Base-by-base conservation (phyloP, 2,113 vertebrate genomes). In the Polypterus bichir region DNA sequence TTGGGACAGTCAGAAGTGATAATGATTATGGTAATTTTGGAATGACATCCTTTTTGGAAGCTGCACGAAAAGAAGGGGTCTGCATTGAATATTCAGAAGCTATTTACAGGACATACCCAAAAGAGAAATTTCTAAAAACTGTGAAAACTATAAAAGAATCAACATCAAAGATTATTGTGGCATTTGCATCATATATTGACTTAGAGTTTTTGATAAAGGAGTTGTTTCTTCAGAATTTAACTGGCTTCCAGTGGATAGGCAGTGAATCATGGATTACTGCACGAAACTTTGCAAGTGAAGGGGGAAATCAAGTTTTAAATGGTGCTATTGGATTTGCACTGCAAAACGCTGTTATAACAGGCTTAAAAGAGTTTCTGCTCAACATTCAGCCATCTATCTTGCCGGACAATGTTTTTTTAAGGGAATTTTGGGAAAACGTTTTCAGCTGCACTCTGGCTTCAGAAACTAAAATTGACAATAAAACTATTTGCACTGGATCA, bases 301-400 rank as follows among this genome's bases (percentile, higher is more conserved):
- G 68, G 9, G 72, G 62, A 44, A 44, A 66, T 59, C 9, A 54
- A 4, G 4, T 66, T 79, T 65, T 67, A 74, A 49, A 67, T 78
- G 8, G 76, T 70, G 69, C 73, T 3, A 62, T 81, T n/a, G 78
- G 77, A 2, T 80, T 79, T 67, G 74, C 74, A 9, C 59, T 81
- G n/a, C 71, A 75, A 27, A n/a, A 67, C 9, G 64, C 66, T 11
- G 46, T 62, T 0, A 73, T 74, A 51, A 74, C 67, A 9, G 73
- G 73, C 10, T 68, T 81, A 11, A 62, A 27, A 57, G 65, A 77
- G 46, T 77, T 73, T 66, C 68, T 80, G 44, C 69, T 77, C 9
- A 66, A 56, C 60, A 9, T 79, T 11, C 79, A 77, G 46, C 70
- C 78, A 11, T 71, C 70, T 5, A 63, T 69, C 44, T 67, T 68